These are phyloP conservation scores for Mystacornis crossleyi DNA, from an alignment of 2,113 vertebrate species.

Conservation along the genomic window DNA sequence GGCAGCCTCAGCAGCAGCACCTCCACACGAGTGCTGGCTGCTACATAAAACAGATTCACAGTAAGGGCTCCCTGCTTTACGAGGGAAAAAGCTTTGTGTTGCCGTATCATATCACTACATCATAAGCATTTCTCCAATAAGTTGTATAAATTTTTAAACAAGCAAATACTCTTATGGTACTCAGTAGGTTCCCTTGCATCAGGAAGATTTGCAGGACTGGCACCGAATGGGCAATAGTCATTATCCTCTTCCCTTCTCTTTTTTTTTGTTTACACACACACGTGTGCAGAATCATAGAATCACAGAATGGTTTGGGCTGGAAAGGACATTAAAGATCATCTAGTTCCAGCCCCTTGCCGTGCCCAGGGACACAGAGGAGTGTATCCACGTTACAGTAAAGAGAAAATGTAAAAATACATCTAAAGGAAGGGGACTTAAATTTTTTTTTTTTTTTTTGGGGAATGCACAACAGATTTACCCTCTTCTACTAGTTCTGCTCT, in stretches of 20 bases:
- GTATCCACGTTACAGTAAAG: background rate
- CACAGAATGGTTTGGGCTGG: background rate
- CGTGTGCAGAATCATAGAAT: background rate
- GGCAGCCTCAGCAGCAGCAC: background rate
- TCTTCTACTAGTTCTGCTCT: background rate
- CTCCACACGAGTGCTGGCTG: background rate
- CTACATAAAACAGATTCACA: background rate
- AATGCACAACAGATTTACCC: background rate
- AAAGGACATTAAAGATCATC: background rate
- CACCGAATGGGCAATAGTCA: background rate
- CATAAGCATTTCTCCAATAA: background rate
- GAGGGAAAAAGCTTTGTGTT: background rate
- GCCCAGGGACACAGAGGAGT: background rate
- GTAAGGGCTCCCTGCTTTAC: background rate
- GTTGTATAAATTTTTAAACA: conserved; percentile 38
- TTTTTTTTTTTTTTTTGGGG: background rate
- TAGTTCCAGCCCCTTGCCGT: background rate
- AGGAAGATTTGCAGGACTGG: background rate
- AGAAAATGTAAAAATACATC: background rate
- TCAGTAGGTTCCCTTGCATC: background rate
- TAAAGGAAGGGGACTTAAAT: background rate
- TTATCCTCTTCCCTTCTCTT: background rate
- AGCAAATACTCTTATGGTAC: conserved; percentile 27
- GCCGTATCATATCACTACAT: background rate
- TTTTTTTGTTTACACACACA: rapidly evolving